Conservation (phyloP, 2,888 invertebrate genomes). For the Rhingia campestris region DNA sequence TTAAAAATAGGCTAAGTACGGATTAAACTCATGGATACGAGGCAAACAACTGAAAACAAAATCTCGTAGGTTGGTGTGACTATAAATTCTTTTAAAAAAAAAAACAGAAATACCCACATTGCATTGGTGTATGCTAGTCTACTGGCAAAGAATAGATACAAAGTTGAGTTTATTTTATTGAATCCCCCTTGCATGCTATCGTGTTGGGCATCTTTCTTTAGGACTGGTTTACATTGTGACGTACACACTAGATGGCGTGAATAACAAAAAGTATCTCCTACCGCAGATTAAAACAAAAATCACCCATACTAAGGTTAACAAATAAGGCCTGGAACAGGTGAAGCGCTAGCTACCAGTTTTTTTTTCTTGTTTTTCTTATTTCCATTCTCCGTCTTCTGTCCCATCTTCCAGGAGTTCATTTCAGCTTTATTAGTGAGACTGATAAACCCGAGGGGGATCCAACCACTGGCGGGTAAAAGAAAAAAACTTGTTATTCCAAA, state of each 20-base stretch:
- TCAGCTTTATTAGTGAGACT: slow-evolving; percentile 51
- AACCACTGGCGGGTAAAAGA: slow-evolving; percentile 9
- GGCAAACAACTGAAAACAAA: neutral
- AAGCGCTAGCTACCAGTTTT: slow-evolving; percentile 61
- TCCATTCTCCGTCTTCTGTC: neutral
- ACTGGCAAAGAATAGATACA: neutral
- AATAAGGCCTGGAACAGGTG: slow-evolving; percentile 65
- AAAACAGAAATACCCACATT: slow-evolving; percentile 8
- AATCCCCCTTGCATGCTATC: slow-evolving; percentile 16
- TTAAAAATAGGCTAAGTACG: slow-evolving; percentile 64
- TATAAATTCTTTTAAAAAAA: slow-evolving; percentile 36
- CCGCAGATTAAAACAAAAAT: slow-evolving; percentile 13
- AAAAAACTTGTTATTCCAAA: slow-evolving; percentile 56
- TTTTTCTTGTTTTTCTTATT: neutral
- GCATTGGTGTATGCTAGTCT: neutral
- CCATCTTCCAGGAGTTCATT: slow-evolving; percentile 51
- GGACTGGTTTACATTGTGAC: slow-evolving; percentile 49
- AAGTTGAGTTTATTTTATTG: neutral
- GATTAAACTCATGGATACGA: slow-evolving; percentile 44
- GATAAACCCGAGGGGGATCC: slow-evolving; percentile 11
- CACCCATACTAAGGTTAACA: slow-evolving; percentile 37
- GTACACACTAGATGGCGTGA: slow-evolving; percentile 57
- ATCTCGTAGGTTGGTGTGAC: slow-evolving; percentile 26
- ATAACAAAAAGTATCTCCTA: slow-evolving; percentile 35
- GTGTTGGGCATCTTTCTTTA: slow-evolving; percentile 25